Conservation (phyloP, 53 echinoderm and acorn worm species). For the Arbacia lixula region DNA sequence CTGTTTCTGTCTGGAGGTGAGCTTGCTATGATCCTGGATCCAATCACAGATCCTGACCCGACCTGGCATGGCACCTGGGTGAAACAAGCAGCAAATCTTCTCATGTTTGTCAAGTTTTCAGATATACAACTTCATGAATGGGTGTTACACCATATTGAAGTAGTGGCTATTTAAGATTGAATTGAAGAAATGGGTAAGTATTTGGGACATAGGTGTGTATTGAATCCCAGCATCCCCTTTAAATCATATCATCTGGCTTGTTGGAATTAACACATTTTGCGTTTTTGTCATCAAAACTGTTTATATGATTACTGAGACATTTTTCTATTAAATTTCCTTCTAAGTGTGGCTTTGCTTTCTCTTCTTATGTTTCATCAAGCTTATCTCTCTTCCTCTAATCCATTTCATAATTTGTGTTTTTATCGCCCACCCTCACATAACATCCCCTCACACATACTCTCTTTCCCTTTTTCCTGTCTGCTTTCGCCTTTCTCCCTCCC, state of each 20-base stretch:
- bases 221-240: not conserved
- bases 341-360: too few relatives aligned
- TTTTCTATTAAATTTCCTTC: too few relatives aligned
- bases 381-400: not conserved
- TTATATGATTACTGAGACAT: too few relatives aligned
- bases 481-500: not conserved
- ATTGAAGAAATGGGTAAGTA: not conserved
- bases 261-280: too few relatives aligned
- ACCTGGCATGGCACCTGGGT: not conserved
- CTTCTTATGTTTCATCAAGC: too few relatives aligned
- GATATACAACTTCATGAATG: too few relatives aligned
- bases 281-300: too few relatives aligned
- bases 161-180: too few relatives aligned
- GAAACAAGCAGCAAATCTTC: too few relatives aligned
- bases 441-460: not conserved
- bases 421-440: not conserved
- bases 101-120: too few relatives aligned
- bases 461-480: not conserved
- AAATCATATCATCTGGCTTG: too few relatives aligned
- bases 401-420: not conserved
- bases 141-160: too few relatives aligned
- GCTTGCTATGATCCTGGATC: conserved; percentile 63
- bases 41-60: conserved; percentile 76
- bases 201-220: not conserved
- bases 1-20: conserved; percentile 81